Percentiles rank a stretch among this genome's conserved stretches.
These are phyloP conservation scores for Synanthedon formicaeformis DNA, from an alignment of 2,888 invertebrate species.

Conservation along the genomic window DNA sequence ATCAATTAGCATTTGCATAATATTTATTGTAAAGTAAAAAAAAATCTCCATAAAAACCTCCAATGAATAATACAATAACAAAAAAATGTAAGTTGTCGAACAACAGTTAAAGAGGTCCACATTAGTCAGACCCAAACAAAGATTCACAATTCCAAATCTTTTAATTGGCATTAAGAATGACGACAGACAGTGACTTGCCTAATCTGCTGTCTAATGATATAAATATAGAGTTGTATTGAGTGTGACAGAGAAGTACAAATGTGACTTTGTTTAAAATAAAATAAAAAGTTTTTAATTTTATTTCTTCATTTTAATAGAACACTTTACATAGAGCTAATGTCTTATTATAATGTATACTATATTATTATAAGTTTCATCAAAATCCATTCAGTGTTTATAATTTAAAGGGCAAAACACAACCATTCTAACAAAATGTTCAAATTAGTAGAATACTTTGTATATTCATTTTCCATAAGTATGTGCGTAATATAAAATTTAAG, in stretches of 20 bases:
- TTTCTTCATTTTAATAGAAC: no score
- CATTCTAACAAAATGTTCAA: background rate
- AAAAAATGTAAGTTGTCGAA: background rate
- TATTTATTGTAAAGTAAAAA: background rate
- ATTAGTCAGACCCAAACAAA: constrained; percentile 63
- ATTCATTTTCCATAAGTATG: background rate
- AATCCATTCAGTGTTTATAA: no score
- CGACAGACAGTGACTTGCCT: constrained; percentile 67
- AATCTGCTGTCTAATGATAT: constrained; percentile 49
- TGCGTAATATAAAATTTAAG: no score
- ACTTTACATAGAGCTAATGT: no score
- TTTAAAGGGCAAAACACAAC: background rate
- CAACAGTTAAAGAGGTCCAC: constrained; percentile 27
- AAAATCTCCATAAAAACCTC: background rate
- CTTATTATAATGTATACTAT: no score
- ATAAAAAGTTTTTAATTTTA: no score
- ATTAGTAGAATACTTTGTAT: background rate
- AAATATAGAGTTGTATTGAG: constrained; percentile 27
- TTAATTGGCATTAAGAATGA: constrained; percentile 70
- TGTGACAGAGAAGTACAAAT: background rate
- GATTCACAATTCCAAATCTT: constrained; percentile 65
- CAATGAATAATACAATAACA: background rate
- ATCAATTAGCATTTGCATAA: background rate
- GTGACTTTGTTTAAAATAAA: no score
- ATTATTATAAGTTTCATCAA: no score